These are phyloP conservation scores for Zophobas atratus DNA, from an alignment of 1,140 invertebrate genomes.

Conservation along the genomic window DNA sequence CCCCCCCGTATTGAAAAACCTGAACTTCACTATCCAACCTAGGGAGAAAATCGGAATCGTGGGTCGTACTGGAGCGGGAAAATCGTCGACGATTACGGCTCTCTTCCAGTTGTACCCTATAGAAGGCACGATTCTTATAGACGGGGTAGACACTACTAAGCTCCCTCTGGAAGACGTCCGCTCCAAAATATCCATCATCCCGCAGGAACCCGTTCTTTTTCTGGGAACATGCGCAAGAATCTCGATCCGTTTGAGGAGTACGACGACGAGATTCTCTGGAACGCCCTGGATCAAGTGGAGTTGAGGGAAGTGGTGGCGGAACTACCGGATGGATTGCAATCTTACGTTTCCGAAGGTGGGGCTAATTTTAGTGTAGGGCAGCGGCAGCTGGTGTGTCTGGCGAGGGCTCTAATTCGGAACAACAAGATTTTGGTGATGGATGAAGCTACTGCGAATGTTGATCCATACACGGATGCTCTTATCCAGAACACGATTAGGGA, in stretches of 20 bases:
- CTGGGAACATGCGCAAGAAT: conserved; percentile 86
- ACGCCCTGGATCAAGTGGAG: conserved; percentile 86
- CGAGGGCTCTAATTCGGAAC: conserved; percentile 71
- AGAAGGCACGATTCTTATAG: conserved; percentile 74
- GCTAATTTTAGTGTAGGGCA: conserved; percentile 74
- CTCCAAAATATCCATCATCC: conserved; percentile 84
- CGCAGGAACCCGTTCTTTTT: conserved; percentile 92
- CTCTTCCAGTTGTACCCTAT: conserved; percentile 76
- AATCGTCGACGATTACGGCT: conserved; percentile 84
- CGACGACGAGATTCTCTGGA: conserved; percentile 85
- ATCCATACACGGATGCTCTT: conserved; percentile 76
- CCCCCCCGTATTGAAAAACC: conserved; percentile 80
- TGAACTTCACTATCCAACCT: conserved; percentile 76
- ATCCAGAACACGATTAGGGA: conserved; percentile 76
- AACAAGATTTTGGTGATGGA: conserved; percentile 75
- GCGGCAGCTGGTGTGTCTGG: conserved; percentile 73
- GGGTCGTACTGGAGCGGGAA: conserved; percentile 88
- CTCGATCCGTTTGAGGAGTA: conserved; percentile 88
- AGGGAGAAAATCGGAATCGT: conserved; percentile 84
- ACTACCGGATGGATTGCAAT: conserved; percentile 70
- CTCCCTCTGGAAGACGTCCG: conserved; percentile 81
- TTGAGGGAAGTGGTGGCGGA: conserved; percentile 75
- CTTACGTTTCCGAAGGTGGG: conserved; percentile 76
- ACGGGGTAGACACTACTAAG: conserved; percentile 72
- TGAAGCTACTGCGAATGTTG: conserved; percentile 76